Percentiles rank a stretch among this genome's conserved stretches.
These are phyloP conservation scores for Asobara japonica DNA, from an alignment of 1,140 invertebrate species.

Conservation along the genomic window DNA sequence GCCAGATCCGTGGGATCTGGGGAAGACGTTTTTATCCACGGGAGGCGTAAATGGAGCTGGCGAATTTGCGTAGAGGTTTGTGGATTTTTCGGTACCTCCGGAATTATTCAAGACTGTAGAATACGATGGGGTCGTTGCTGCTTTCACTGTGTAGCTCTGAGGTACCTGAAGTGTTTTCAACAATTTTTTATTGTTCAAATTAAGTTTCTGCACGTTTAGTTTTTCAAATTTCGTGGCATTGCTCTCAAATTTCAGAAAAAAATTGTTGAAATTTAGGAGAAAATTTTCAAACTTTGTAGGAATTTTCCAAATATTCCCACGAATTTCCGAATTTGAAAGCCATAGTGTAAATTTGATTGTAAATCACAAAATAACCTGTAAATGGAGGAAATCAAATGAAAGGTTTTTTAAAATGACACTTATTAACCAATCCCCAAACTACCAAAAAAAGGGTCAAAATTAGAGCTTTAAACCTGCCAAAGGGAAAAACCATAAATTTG, in stretches of 20 bases:
- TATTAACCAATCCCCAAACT: too few species aligned
- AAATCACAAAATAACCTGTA: background rate
- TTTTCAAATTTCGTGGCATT: too few species aligned
- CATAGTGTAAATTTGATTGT: too few species aligned
- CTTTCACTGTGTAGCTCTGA: constrained; percentile 67
- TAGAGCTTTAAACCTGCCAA: too few species aligned
- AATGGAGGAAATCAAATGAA: too few species aligned
- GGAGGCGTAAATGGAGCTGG: constrained; percentile 54
- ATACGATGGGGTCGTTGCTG: constrained; percentile 65
- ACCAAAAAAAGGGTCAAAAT: too few species aligned
- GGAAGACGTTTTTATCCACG: constrained; percentile 44
- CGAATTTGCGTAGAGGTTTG: constrained; percentile 64
- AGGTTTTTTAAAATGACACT: too few species aligned
- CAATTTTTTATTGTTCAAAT: background rate
- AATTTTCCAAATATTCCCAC: background rate
- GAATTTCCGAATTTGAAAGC: too few species aligned
- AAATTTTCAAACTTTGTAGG: background rate
- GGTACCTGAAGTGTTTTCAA: constrained; percentile 59
- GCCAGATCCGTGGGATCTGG: constrained; percentile 44
- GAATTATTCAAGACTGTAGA: constrained; percentile 65
- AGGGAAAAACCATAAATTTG: too few species aligned
- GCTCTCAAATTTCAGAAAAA: too few species aligned
- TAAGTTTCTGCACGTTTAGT: too few species aligned
- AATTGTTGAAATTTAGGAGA: too few species aligned
- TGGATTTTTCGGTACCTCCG: constrained; percentile 53